Evolutionary conservation across 1,140 invertebrate species (phyloP), one percentile per base, ranked within the genome.

Genomic region (Aphelenchoides avenae): DNA sequence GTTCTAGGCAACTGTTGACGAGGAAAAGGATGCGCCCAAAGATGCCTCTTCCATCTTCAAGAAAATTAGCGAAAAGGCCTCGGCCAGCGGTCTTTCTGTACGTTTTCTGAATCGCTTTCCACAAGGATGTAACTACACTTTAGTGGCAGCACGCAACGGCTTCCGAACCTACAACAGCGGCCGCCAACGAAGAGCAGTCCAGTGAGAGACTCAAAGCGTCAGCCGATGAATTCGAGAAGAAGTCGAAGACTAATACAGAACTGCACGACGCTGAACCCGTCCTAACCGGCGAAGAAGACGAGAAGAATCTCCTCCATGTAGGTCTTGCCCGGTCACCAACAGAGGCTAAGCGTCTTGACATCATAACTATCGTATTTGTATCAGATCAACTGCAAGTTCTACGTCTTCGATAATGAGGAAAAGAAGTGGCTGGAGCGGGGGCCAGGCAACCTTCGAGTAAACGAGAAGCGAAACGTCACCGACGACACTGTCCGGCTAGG

Each of bases 351-450:
- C 15, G 43, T 52, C 51, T 50, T 22, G 15, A 1, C 49, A 41
- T 40, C 4, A 20, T 41, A 46, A 15, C 26, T 49, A 20, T 49
- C 31, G 15, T 41, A 24, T 7, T 52, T 52, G n/a, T 69, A 39
- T 50, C 37, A 67, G 65, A 53, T 64, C 34, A 36, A 36, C 6
- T 69, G 65, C 18, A 67, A 67, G 39, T 69, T 67, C 22, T 69
- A 46, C 41, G 30, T 47, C 13, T 67, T 59, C 46, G 64, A 67
- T 46, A 33, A 22, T 20, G 65, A 68, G 22, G 24, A 51, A n/a
- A 67, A 69, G 24, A 11, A 24, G 11, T 67, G 65, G 65, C 42
- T 57, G 26, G 65, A 67, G 34, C 66, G 65, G n/a, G 65, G 65
- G 1, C 34, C 53, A 24, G 61, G 65, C 13, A 52, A 46, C 18